Evolutionary conservation across 2,113 vertebrate genomes (phyloP).

Genomic region (Orientallactaga bullata): DNA sequence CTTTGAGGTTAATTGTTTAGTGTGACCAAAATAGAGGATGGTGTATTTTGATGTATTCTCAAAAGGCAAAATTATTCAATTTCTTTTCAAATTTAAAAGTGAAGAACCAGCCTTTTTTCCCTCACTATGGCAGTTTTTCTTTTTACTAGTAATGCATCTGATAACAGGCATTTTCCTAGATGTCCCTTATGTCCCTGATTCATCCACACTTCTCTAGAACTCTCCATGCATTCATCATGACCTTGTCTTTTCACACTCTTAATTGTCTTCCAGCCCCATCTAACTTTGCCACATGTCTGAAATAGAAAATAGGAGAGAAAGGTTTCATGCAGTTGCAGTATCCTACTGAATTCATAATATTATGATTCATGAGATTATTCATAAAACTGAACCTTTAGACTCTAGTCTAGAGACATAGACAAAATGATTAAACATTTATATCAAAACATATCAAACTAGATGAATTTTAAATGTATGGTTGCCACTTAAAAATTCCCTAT

Average conservation of each 20-base stretch:
- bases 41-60: background rate
- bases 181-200: background rate
- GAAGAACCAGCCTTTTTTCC: background rate
- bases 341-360: background rate
- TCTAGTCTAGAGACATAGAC: background rate
- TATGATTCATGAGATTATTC: conserved; percentile 14
- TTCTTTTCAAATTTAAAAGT: conserved; percentile 34
- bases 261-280: conserved; percentile 46
- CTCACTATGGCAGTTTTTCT: background rate
- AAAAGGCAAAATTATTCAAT: background rate
- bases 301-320: conserved; percentile 21
- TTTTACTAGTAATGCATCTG: background rate
- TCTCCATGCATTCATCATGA: background rate
- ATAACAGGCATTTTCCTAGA: background rate
- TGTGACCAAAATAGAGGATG: background rate
- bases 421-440: conserved; percentile 52
- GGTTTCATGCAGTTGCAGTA: background rate
- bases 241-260: conserved; percentile 42
- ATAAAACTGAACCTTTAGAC: conserved; percentile 7
- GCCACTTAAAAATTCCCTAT: background rate
- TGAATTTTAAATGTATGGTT: background rate
- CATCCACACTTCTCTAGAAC: background rate
- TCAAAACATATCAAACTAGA: background rate
- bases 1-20: conserved; percentile 41
- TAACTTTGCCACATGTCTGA: background rate